Evolutionary conservation across 2,888 invertebrate species (phyloP).

Genomic region (Zygothrica quintamaculata): DNA sequence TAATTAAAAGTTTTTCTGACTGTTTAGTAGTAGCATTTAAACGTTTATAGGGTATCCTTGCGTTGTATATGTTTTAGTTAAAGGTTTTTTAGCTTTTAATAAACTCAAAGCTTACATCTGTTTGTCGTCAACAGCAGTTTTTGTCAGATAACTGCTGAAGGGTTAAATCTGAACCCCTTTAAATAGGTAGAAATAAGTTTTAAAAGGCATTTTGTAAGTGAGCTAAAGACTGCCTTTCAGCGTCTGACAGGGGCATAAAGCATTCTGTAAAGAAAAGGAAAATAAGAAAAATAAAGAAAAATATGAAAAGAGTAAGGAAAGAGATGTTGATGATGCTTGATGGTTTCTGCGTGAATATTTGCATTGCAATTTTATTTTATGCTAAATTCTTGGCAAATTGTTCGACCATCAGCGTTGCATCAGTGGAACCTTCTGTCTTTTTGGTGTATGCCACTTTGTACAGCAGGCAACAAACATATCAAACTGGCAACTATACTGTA

Average conservation of each 20-base stretch:
- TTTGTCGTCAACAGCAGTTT: slow-evolving; percentile 48
- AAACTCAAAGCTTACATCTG: slow-evolving; percentile 21
- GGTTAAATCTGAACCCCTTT: slow-evolving; percentile 11
- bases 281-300: neutral
- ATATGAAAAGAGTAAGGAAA: no score
- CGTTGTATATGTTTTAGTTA: no score
- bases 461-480: slow-evolving; percentile 50
- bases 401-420: slow-evolving; percentile 78
- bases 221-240: slow-evolving; percentile 17
- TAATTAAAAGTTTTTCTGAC: no score
- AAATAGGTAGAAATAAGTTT: slow-evolving; percentile 24
- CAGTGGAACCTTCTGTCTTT: slow-evolving; percentile 54
- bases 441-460: slow-evolving; percentile 36
- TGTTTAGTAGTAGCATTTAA: no score
- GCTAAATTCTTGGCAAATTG: slow-evolving; percentile 69
- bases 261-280: slow-evolving; percentile 8
- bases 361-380: slow-evolving; percentile 72
- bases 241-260: neutral
- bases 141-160: slow-evolving; percentile 7
- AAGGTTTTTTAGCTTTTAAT: slow-evolving; percentile 19
- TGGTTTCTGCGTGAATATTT: slow-evolving; percentile 49
- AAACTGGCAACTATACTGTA: slow-evolving; percentile 44
- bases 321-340: neutral
- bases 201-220: slow-evolving; percentile 18
- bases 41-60: no score